Conservation (phyloP, 2,113 vertebrate genomes). For the Bos indicus region DNA sequence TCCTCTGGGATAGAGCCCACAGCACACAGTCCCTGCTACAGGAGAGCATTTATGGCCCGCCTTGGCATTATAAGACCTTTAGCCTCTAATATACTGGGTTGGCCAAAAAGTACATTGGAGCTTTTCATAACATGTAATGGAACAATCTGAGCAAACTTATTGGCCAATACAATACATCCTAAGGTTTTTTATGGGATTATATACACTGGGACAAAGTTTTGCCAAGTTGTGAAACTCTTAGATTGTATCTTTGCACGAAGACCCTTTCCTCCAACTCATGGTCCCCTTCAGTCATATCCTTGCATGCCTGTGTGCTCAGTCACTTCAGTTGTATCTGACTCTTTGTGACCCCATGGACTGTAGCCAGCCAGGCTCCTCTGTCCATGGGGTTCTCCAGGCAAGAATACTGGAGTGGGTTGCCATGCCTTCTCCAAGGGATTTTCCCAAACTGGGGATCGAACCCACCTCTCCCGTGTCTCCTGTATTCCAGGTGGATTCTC, state of each 20-base stretch:
- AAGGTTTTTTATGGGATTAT: background rate
- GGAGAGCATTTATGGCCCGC: background rate
- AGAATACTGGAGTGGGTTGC: background rate
- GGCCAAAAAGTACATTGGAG: background rate
- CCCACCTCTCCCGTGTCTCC: background rate
- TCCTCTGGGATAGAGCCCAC: background rate
- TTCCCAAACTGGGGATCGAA: background rate
- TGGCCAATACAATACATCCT: background rate
- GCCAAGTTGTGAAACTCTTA: background rate
- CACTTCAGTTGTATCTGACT: background rate
- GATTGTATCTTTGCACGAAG: background rate
- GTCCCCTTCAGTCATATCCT: background rate
- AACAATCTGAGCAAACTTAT: background rate
- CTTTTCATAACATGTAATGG: background rate
- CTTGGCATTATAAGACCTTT: too few species aligned
- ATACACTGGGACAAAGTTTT: background rate
- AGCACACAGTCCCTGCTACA: background rate
- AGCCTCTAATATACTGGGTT: background rate
- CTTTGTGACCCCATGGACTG: background rate
- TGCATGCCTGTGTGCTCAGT: background rate
- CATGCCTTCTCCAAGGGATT: background rate
- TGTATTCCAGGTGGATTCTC: rapidly evolving
- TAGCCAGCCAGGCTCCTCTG: background rate
- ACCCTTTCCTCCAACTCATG: background rate
- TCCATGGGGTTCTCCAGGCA: background rate